Conservation (phyloP, 2,888 invertebrate species). For the Salticus scenicus region DNA sequence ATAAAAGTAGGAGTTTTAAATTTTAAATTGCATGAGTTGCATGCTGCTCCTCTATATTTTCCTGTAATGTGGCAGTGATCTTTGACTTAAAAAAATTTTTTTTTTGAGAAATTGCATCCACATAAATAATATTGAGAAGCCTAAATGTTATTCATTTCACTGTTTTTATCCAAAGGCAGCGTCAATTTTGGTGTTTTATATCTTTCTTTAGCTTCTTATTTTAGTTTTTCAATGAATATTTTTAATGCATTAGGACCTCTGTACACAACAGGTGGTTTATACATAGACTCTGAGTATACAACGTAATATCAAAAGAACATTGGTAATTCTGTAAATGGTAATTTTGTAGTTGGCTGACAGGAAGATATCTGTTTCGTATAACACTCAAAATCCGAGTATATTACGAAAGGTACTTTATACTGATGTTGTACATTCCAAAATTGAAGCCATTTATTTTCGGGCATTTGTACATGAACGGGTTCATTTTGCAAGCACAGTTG, state of each 20-base stretch:
- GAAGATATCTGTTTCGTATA: no score
- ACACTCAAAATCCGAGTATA: neutral
- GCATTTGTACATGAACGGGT: neutral
- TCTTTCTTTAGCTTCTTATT: neutral
- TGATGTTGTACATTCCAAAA: neutral
- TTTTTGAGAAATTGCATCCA: neutral
- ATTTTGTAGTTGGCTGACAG: no score
- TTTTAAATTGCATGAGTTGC: neutral
- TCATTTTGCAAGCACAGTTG: neutral
- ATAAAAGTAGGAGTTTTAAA: neutral
- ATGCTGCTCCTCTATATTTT: neutral
- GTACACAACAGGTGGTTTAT: no score
- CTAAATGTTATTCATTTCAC: neutral
- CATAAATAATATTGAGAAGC: neutral
- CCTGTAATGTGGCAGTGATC: conserved; percentile 34
- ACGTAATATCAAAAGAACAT: no score
- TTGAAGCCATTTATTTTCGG: neutral
- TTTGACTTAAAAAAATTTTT: conserved; percentile 25
- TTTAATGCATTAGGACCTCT: no score
- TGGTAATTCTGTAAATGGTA: no score
- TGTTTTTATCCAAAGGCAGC: neutral
- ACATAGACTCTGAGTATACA: no score
- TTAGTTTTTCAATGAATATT: no score
- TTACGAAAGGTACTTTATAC: neutral
- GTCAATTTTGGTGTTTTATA: neutral